Evolutionary conservation across 2,113 vertebrate genomes (phyloP), one percentile per base, ranked within the genome.

Genomic region (Argyrosomus japonicus): DNA sequence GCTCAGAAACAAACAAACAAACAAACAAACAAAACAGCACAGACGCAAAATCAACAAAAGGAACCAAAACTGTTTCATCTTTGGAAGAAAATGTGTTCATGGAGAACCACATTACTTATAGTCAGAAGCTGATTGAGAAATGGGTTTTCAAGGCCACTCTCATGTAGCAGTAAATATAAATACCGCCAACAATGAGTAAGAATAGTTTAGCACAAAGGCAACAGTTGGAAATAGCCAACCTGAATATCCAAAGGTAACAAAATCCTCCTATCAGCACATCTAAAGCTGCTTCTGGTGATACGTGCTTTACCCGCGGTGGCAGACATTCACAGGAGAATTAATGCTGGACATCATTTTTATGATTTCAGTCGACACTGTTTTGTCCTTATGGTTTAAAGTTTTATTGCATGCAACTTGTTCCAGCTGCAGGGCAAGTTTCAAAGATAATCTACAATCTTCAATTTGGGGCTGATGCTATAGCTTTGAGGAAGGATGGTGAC

Each of bases 361-460:
- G 50, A 81, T 68, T 89, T 72, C 1, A 76, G 75, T 56, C 65
- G 74, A 29, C 43, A 63, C n/a, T 48, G 21, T 47, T 61, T 78
- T 54, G 69, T 29, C 67, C 53, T 18, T 11, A 21, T 40, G 27
- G 70, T 83, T 53, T 68, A 51, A 87, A 58, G 51, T 89, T 73
- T 75, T 71, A 85, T 72, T 85, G 48, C 51, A 57, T 9, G 40
- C 48, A 74, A 76, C 77, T 68, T 60, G 68, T 13, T 48, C n/a
- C 29, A 54, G 81, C 81, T 83, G 54, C 58, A 62, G 86, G 84
- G 57, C 80, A 69, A 57, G 50, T 82, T 73, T 79, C 53, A 77
- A 74, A 81, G 45, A 91, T 90, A 82, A 89, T 90, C 87, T 89
- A 72, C 71, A 76, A 75, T 86, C 75, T 84, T 91, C 72, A 80